These are phyloP conservation scores for Laticauda laticaudata DNA, from an alignment of 2,113 vertebrate species.

Conservation along the genomic window DNA sequence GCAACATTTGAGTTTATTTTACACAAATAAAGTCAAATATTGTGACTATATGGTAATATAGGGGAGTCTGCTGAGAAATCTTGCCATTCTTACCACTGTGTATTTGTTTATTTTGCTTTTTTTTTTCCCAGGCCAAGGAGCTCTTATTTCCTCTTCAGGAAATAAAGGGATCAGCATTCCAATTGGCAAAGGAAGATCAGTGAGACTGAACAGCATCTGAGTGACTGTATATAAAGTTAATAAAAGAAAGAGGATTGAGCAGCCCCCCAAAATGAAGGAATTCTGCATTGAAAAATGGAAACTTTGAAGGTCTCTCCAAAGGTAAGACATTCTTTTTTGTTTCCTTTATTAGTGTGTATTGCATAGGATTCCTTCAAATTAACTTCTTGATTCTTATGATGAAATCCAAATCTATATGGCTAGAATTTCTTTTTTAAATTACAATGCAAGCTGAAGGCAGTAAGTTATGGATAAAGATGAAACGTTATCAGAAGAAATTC, in stretches of 20 bases:
- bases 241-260: neutral
- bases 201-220: neutral
- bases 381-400: neutral
- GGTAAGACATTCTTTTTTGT: neutral
- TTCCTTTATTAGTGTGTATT: neutral
- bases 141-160: neutral
- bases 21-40: neutral
- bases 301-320: neutral
- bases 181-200: neutral
- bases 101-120: neutral
- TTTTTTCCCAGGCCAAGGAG: neutral
- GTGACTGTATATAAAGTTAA: neutral
- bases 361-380: neutral
- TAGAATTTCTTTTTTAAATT: neutral
- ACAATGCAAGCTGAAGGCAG: neutral
- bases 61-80: neutral
- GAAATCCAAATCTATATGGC: neutral
- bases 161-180: neutral
- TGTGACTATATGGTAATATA: neutral
- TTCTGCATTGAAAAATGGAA: neutral
- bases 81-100: neutral
- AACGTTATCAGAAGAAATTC: neutral
- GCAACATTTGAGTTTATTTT: neutral
- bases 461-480: neutral
- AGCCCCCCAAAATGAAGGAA: neutral